Conservation (phyloP, 2,888 invertebrate species). For the Nezara viridula region DNA sequence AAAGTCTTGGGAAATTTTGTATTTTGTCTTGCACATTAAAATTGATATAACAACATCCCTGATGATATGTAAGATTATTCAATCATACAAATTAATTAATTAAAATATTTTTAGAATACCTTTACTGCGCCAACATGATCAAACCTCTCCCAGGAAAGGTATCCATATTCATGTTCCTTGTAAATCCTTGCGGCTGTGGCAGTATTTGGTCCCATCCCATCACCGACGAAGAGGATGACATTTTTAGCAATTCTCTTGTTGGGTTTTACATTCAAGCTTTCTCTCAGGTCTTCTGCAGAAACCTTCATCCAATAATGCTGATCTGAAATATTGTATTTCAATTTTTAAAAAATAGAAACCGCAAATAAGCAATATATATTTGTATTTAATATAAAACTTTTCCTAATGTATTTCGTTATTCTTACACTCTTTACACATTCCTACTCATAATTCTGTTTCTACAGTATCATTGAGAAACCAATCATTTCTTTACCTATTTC, state of each 20-base stretch:
- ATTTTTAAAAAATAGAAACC: background rate
- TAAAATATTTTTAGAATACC: constrained; percentile 10
- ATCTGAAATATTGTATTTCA: background rate
- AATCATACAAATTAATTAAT: background rate
- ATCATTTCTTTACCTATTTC: no score
- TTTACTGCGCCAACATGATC: constrained; percentile 60
- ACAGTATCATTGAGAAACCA: no score
- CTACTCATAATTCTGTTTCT: no score
- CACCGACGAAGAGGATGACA: constrained; percentile 61
- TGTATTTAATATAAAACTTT: background rate
- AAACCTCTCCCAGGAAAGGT: constrained; percentile 60
- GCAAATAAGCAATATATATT: background rate
- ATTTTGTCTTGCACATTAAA: no score
- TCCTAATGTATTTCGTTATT: no score
- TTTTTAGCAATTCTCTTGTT: constrained; percentile 59
- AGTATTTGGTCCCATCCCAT: constrained; percentile 62
- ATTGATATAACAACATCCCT: no score
- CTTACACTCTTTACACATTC: no score
- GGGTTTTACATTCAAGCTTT: background rate
- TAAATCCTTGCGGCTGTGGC: constrained; percentile 59
- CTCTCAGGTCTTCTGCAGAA: background rate
- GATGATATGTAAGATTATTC: no score
- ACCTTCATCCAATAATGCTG: background rate
- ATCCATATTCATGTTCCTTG: constrained; percentile 56
- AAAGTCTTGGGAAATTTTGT: no score